Conservation (phyloP, 2,797 vertebrate species). For the Alfaro cultratus region DNA sequence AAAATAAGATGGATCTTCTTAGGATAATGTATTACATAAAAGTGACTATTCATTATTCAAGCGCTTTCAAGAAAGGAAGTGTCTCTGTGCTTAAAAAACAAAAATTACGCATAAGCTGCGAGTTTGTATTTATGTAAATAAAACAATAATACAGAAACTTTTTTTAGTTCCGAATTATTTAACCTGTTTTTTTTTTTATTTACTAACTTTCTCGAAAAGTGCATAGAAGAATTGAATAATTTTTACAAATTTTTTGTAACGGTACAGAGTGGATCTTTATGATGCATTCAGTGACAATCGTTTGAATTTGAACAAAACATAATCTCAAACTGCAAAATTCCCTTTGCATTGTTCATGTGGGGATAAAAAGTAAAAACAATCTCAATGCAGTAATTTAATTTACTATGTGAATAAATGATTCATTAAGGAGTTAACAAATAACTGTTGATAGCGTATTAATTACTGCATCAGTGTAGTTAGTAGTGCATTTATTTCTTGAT, state of each 20-base stretch:
- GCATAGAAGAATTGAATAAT: not conserved
- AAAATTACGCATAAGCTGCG: not conserved
- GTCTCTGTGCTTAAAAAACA: not conserved
- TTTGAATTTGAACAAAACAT: not conserved
- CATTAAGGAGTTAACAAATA: not conserved
- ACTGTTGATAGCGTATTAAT: not conserved
- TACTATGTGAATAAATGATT: not conserved
- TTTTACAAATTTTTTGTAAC: not conserved
- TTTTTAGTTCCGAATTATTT: not conserved
- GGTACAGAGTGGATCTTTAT: not conserved
- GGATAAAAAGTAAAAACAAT: not conserved
- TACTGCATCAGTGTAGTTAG: not conserved
- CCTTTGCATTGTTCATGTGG: not conserved
- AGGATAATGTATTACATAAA: not conserved
- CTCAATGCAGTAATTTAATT: not conserved
- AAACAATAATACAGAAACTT: not conserved
- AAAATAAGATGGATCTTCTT: not conserved
- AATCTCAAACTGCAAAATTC: not conserved
- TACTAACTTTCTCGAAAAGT: not conserved
- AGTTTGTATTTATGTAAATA: not conserved
- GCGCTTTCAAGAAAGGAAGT: slow-evolving; percentile 54
- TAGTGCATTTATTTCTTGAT: not conserved
- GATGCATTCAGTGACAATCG: not conserved
- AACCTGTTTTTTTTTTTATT: not conserved
- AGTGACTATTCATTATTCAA: not conserved